Conservation (phyloP, 2,797 vertebrate species). For the Vireo griseus region DNA sequence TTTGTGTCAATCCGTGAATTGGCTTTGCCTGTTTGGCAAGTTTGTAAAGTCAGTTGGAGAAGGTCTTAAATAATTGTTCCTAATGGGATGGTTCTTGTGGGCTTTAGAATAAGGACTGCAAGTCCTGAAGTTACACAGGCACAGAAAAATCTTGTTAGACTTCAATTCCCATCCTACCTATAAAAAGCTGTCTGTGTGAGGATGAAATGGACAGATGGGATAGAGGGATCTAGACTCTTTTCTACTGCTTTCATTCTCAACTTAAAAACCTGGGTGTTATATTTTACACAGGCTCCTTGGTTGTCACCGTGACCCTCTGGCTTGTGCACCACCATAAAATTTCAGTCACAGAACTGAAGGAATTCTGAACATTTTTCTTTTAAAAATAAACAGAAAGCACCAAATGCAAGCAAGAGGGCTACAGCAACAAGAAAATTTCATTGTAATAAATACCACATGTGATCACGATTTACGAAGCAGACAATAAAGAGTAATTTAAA, state of each 20-base stretch:
- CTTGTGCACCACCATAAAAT: background rate
- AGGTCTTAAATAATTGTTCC: background rate
- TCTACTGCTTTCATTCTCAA: background rate
- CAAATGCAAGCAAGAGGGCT: background rate
- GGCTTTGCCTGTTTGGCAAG: background rate
- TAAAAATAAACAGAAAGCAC: slow-evolving; percentile 15
- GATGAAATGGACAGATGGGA: background rate
- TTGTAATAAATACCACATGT: slow-evolving; percentile 54
- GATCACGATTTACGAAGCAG: slow-evolving; percentile 17
- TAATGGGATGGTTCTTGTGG: background rate
- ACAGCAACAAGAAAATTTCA: background rate
- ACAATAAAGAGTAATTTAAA: slow-evolving; percentile 55
- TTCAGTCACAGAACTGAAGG: background rate
- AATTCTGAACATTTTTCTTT: background rate
- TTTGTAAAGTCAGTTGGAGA: slow-evolving; percentile 6
- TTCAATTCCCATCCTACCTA: background rate
- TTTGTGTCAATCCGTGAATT: slow-evolving; percentile 23
- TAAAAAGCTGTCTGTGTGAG: background rate
- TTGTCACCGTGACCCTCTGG: background rate
- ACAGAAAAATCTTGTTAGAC: background rate
- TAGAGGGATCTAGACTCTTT: background rate
- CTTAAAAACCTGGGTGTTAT: background rate
- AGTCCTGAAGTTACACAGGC: background rate
- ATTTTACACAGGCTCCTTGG: background rate
- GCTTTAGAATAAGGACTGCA: background rate